Percentiles rank a stretch among this genome's conserved stretches.
phyloP scores from a whole-genome alignment of 2,113 vertebrate species.

The Saimiri boliviensis region DNA sequence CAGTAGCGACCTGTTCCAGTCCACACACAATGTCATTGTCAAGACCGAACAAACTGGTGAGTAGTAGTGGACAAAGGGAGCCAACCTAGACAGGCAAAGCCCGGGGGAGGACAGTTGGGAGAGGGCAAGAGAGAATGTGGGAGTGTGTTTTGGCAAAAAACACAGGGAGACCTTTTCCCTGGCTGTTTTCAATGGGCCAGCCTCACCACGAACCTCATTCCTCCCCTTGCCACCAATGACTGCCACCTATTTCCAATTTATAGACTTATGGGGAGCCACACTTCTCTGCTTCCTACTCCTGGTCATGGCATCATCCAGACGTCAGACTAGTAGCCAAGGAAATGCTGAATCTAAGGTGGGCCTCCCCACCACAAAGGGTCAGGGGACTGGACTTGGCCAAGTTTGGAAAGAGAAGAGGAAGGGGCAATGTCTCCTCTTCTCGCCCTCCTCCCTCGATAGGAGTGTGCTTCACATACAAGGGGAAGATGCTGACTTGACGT shows the following conservation, averaged over 20 bases:
- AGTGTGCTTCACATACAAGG: not conserved
- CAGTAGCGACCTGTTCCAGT: constrained; percentile 86
- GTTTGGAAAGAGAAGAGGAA: not conserved
- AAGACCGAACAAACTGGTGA: constrained; percentile 90
- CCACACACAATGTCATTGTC: constrained; percentile 87
- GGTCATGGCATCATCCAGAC: not conserved
- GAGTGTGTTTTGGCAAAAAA: not conserved
- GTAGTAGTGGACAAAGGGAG: not conserved
- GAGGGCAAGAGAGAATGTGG: not conserved
- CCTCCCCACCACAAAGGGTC: not conserved
- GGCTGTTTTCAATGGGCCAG: not conserved
- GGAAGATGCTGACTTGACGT: not conserved
- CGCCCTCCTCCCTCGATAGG: rapidly evolving
- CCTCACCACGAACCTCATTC: not conserved
- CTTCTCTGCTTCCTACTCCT: not conserved
- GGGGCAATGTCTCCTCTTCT: not conserved
- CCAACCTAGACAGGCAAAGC: not conserved
- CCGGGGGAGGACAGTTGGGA: not conserved
- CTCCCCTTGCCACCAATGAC: not conserved
- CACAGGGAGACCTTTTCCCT: not conserved
- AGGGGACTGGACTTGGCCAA: not conserved
- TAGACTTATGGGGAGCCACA: not conserved
- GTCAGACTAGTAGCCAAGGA: not conserved
- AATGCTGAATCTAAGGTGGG: not conserved
- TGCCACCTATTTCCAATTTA: not conserved